Conservation (phyloP, 1,140 invertebrate species). For the Aphidius ervi region DNA sequence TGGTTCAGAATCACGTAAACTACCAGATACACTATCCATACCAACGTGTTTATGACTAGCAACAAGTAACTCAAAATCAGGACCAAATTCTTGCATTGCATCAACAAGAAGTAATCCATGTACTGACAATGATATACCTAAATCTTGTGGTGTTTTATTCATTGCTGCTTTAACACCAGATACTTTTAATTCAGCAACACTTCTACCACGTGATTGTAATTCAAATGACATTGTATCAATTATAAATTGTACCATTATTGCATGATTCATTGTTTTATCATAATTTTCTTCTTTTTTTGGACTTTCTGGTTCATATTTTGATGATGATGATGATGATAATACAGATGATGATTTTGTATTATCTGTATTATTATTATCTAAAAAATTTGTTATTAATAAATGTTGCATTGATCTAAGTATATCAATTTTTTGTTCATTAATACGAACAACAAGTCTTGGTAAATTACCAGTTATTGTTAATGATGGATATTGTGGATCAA, state of each 20-base stretch:
- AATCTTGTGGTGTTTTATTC: conserved; percentile 67
- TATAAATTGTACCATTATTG: conserved; percentile 81
- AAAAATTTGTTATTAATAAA: conserved; percentile 41
- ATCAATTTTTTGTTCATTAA: conserved; percentile 82
- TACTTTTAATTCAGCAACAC: conserved; percentile 87
- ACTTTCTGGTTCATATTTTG: conserved; percentile 51
- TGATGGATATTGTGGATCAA: conserved; percentile 81
- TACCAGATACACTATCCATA: conserved; percentile 91
- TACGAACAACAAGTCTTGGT: conserved; percentile 80
- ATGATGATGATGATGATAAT: neutral
- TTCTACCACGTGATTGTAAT: conserved; percentile 76
- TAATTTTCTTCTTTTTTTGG: conserved; percentile 41
- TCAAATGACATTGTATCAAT: conserved; percentile 86
- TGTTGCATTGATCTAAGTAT: conserved; percentile 57
- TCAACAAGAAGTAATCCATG: conserved; percentile 90
- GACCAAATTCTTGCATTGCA: conserved; percentile 89
- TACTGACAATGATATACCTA: conserved; percentile 77
- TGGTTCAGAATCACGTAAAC: conserved; percentile 84
- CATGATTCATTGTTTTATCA: conserved; percentile 56
- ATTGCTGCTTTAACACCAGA: conserved; percentile 77
- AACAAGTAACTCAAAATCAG: conserved; percentile 89
- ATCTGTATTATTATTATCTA: conserved; percentile 15
- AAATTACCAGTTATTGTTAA: conserved; percentile 78
- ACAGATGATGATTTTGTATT: neutral
- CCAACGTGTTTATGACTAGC: conserved; percentile 92